These are phyloP conservation scores for Macrocentrus cingulum DNA, from an alignment of 1,140 invertebrate genomes.

Conservation along the genomic window DNA sequence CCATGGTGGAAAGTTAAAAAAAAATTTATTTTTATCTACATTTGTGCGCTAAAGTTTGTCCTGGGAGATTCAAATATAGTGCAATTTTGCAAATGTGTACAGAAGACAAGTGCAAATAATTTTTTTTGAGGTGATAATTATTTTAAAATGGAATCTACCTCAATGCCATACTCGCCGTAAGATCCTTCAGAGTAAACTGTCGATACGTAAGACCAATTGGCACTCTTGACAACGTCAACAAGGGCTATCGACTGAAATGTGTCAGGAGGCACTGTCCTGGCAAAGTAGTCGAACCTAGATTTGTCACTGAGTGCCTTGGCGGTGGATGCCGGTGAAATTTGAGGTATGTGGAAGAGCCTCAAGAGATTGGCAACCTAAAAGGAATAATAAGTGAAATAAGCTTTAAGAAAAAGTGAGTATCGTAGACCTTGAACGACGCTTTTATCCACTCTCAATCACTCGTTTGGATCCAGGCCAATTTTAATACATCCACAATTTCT, in stretches of 20 bases:
- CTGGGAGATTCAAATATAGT: no score
- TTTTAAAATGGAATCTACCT: slow-evolving; percentile 25
- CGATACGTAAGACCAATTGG: slow-evolving; percentile 84
- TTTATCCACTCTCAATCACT: background rate
- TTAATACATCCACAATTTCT: background rate
- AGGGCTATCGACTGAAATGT: slow-evolving; percentile 77
- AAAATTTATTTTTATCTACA: no score
- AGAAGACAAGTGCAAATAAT: no score
- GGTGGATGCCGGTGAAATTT: slow-evolving; percentile 82
- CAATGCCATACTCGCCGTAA: slow-evolving; percentile 64
- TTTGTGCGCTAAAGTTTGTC: no score
- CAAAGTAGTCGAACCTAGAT: slow-evolving; percentile 76
- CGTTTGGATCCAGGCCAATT: slow-evolving; percentile 12
- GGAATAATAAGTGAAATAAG: background rate
- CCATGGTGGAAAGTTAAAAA: no score
- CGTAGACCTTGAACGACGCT: background rate
- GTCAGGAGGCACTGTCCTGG: slow-evolving; percentile 79
- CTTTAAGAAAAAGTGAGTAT: background rate
- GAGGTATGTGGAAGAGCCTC: slow-evolving; percentile 76
- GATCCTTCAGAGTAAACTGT: slow-evolving; percentile 78
- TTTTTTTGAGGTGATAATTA: no score
- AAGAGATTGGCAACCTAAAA: slow-evolving; percentile 71
- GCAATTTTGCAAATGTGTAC: no score
- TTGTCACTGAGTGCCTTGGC: slow-evolving; percentile 78
- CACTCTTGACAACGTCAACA: slow-evolving; percentile 71